phyloP scores from a whole-genome alignment of 2,113 vertebrate genomes.

The Craseonycteris thonglongyai region DNA sequence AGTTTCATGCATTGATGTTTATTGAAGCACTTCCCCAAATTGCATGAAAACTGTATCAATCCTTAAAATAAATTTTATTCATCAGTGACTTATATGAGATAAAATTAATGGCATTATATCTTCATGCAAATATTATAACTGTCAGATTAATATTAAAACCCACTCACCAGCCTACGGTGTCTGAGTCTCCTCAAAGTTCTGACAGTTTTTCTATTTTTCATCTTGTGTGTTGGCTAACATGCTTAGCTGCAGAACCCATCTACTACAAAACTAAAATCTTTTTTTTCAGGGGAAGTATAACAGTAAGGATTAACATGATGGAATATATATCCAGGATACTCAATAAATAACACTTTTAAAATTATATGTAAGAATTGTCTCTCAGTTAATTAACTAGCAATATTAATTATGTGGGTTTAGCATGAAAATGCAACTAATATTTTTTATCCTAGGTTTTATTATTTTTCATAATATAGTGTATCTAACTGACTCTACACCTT shows the following conservation, averaged over 20 bases:
- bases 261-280: not conserved
- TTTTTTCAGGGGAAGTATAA: not conserved
- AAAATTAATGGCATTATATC: conserved; percentile 13
- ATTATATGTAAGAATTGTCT: not conserved
- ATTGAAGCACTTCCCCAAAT: not conserved
- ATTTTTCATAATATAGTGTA: not conserved
- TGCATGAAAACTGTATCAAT: not conserved
- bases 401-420: not conserved
- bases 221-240: not conserved
- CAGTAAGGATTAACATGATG: not conserved
- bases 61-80: conserved; percentile 16
- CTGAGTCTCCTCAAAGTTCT: not conserved
- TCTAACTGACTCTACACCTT: not conserved
- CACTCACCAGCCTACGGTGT: not conserved
- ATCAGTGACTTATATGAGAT: not conserved
- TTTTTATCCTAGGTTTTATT: not conserved
- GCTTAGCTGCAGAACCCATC: not conserved
- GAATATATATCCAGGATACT: not conserved
- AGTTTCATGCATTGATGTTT: not conserved
- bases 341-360: not conserved
- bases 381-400: not conserved
- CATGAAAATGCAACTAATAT: not conserved
- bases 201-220: not conserved
- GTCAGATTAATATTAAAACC: conserved; percentile 27
- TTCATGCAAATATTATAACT: not conserved